Conservation (phyloP, 2,797 vertebrate genomes). For the Pristis pectinata region DNA sequence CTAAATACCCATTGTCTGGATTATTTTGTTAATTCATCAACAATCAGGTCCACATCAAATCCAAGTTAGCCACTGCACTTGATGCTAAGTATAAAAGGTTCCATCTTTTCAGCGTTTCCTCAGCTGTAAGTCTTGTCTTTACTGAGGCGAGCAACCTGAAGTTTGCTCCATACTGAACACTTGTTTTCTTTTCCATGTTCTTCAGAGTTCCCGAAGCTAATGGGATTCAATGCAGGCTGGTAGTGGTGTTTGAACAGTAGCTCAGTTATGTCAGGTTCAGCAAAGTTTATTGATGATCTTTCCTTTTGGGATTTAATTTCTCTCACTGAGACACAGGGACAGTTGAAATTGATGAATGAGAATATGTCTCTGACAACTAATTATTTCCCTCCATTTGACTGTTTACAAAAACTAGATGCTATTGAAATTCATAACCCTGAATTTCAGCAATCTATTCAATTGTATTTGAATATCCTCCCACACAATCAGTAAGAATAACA, state of each 20-base stretch:
- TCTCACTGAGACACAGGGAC: not conserved
- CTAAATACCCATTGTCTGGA: not conserved
- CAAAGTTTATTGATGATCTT: not conserved
- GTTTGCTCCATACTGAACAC: not conserved
- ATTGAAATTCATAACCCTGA: constrained; percentile 7
- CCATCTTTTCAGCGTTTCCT: not conserved
- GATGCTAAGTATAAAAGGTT: no score
- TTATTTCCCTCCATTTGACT: not conserved
- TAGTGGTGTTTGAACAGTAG: not conserved
- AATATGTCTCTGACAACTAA: not conserved
- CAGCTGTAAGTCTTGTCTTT: not conserved
- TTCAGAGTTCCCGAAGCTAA: not conserved
- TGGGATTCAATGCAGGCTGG: not conserved
- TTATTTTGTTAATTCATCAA: not conserved
- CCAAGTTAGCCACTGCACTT: not conserved
- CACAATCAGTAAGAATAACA: not conserved
- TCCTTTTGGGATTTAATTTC: not conserved
- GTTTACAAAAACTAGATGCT: not conserved
- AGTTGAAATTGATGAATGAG: constrained; percentile 12
- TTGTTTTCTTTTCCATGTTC: not conserved
- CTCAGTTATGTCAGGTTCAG: no score
- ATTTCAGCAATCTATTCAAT: not conserved
- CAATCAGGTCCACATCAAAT: not conserved
- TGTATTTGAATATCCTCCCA: not conserved
- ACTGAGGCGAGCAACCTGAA: not conserved